These are phyloP conservation scores for Holothuria glaberrima DNA, from an alignment of 35 echinoderm and acorn worm species.

Conservation along the genomic window DNA sequence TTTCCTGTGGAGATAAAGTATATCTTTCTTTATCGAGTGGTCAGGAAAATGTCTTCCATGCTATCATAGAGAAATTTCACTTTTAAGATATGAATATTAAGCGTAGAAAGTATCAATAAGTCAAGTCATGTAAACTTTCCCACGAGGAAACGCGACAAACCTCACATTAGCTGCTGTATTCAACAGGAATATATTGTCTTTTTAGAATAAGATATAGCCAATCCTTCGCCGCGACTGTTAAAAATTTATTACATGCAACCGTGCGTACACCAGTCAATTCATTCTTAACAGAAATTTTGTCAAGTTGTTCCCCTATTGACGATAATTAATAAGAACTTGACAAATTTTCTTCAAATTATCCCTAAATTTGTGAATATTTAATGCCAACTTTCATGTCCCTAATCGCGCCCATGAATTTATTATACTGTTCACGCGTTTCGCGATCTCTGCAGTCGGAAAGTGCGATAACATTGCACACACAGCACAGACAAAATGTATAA, in stretches of 20 bases:
- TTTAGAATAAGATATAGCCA: slow-evolving; percentile 20
- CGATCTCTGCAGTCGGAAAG: slow-evolving; percentile 14
- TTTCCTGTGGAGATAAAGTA: too few relatives aligned
- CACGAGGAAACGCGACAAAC: not conserved
- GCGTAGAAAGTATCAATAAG: not conserved
- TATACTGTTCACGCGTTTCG: slow-evolving; percentile 34
- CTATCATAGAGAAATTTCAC: not conserved
- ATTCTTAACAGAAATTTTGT: slow-evolving; percentile 47
- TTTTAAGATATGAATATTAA: not conserved
- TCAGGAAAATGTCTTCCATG: not conserved
- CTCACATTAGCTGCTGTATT: too few relatives aligned
- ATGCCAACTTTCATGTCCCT: slow-evolving; percentile 49
- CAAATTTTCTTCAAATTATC: slow-evolving; percentile 53
- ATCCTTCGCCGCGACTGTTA: slow-evolving; percentile 9
- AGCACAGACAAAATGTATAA: not conserved
- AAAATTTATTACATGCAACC: slow-evolving; percentile 52
- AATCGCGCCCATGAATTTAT: slow-evolving; percentile 50
- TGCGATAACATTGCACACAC: slow-evolving; percentile 36
- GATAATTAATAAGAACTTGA: slow-evolving; percentile 56
- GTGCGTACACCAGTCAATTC: slow-evolving; percentile 47
- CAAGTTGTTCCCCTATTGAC: slow-evolving; percentile 44
- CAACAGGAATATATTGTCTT: not conserved
- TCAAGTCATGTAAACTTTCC: not conserved
- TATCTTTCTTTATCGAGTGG: not conserved
- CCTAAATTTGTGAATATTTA: slow-evolving; percentile 53